Evolutionary conservation across 2,113 vertebrate species (phyloP).

Genomic region (Hypanus sabinus): DNA sequence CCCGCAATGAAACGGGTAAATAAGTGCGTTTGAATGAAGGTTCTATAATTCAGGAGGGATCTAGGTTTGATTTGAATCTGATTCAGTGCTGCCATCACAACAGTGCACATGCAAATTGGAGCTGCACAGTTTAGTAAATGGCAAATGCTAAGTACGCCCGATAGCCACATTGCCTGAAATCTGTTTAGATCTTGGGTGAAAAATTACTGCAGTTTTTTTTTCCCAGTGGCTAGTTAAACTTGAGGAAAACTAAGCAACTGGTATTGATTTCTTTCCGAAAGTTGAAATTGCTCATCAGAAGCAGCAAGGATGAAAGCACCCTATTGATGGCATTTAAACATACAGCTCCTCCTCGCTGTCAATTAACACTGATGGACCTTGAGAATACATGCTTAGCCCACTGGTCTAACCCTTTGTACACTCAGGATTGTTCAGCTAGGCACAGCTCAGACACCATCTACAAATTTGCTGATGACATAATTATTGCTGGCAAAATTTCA

Average conservation of each 20-base stretch:
- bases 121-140: neutral
- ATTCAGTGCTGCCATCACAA: neutral
- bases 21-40: neutral
- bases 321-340: neutral
- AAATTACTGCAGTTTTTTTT: neutral
- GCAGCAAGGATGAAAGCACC: no score
- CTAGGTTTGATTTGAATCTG: neutral
- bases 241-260: neutral
- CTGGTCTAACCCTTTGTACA: no score
- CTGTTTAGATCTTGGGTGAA: neutral
- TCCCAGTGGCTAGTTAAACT: neutral
- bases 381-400: no score
- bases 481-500: no score
- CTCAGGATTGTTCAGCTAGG: no score
- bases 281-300: neutral
- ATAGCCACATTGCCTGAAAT: neutral
- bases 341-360: no score
- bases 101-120: neutral
- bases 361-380: no score
- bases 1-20: neutral
- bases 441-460: no score
- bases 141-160: neutral
- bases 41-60: neutral
- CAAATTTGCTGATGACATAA: no score
- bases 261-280: neutral